Base-by-base conservation (phyloP, 2,113 vertebrate species). In the Mus spicilegus region DNA sequence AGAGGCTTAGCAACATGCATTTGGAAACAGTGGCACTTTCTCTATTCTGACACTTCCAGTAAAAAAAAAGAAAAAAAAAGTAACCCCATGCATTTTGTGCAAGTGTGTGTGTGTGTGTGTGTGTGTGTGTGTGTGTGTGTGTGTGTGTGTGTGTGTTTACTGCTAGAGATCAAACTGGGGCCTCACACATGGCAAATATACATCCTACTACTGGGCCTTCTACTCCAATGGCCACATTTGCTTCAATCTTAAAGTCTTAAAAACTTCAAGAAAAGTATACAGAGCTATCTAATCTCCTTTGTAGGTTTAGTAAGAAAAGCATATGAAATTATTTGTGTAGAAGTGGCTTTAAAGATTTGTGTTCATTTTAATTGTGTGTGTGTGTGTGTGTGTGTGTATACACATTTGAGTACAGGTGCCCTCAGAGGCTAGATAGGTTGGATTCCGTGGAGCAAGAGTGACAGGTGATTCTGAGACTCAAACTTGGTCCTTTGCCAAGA, bases 191-290 rank as follows among this genome's bases (percentile, higher is more conserved):
- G 14, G 42, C 26, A 65, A 82, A 36, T n/a, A 12, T 30, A 46
- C 7, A 80, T 6, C 80, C 51, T 81, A 22, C 24, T 13, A 80
- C 5, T 30, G 33, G 14, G 20, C 8, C 76, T 39, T 39, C 76
- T 80, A 30, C 63, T 42, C 73, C 9, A 80, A n/a, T 17, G 75
- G 30, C n/a, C 54, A 91, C 56, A 67, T 93, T 93, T 86, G 58
- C 12, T 87, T 96, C 88, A 58, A n/a, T 92, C 92, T 67, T 69
- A 69, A 69, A 69, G 67, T 69, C 30, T 69, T 33, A 65, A 65
- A 89, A 92, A 33, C 81, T 87, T 75, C 42, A 95, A 95, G 90
- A 63, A 86, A 49, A 77, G 78, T 94, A n/a, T 88, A 42, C 89
- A 39, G 5, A 24, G 28, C 69, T 42, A 42, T 67, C 49, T 89